These are phyloP conservation scores for Neotoxoptera formosana DNA, from an alignment of 1,140 invertebrate species.

Conservation along the genomic window DNA sequence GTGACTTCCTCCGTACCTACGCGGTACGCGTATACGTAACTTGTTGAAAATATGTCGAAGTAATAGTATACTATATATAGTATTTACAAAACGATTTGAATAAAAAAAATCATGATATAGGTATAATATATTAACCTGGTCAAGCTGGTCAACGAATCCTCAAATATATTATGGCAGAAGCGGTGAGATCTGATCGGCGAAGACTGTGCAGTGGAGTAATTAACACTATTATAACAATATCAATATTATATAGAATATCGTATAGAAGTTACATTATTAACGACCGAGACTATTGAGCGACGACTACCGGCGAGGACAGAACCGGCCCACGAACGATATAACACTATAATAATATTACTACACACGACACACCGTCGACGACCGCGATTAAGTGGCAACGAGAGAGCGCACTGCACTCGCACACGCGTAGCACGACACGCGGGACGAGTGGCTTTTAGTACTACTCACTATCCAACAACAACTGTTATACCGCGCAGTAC, in stretches of 20 bases:
- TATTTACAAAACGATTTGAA: background rate
- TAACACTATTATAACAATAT: background rate
- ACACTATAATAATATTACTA: background rate
- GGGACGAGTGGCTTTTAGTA: background rate
- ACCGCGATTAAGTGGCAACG: background rate
- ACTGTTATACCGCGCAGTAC: too few species aligned
- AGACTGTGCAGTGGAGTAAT: background rate
- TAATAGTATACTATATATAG: too few species aligned
- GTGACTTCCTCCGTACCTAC: too few species aligned
- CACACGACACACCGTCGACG: too few species aligned
- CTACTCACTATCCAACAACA: background rate
- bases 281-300: background rate
- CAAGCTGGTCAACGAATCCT: background rate
- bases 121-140: background rate
- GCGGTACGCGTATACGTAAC: too few species aligned
- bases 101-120: background rate
- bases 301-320: background rate
- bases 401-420: background rate
- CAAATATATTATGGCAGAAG: background rate
- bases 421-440: background rate
- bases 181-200: background rate
- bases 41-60: too few species aligned
- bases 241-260: background rate
- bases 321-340: background rate
- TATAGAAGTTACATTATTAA: background rate